Conservation (phyloP, 2,888 invertebrate species). For the Andrena chrysosceles region DNA sequence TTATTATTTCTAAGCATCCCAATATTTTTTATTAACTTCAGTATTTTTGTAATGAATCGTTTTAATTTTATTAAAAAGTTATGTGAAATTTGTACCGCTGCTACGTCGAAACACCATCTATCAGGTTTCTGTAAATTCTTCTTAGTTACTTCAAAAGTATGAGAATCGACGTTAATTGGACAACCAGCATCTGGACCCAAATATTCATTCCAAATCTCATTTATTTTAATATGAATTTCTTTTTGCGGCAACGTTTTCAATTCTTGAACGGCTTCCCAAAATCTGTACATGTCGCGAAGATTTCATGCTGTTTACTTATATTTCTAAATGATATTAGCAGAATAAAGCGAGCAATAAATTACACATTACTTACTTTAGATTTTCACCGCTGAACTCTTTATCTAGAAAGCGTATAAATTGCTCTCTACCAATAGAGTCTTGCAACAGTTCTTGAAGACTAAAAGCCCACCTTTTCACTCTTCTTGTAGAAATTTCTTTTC, state of each 20-base stretch:
- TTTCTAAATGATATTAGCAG: not conserved
- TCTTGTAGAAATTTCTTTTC: slow-evolving; percentile 96
- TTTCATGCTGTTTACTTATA: slow-evolving; percentile 9
- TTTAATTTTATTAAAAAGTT: slow-evolving; percentile 37
- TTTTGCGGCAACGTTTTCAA: slow-evolving; percentile 95
- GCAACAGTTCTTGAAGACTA: slow-evolving; percentile 96
- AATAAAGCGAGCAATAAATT: not conserved
- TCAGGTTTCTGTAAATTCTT: slow-evolving; percentile 93
- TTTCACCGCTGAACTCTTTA: slow-evolving; percentile 99
- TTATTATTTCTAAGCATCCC: slow-evolving; percentile 34
- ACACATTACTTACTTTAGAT: slow-evolving; percentile 92
- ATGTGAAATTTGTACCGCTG: slow-evolving; percentile 90
- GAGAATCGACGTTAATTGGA: slow-evolving; percentile 98
- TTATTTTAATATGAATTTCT: slow-evolving; percentile 92
- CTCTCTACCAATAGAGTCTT: slow-evolving; percentile 97
- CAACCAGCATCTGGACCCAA: slow-evolving; percentile 97
- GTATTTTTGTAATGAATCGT: slow-evolving; percentile 22
- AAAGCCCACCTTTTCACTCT: slow-evolving; percentile 99
- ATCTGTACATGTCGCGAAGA: slow-evolving; percentile 86
- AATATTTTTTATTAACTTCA: slow-evolving; percentile 18
- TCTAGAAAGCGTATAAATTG: slow-evolving; percentile 98
- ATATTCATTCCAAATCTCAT: slow-evolving; percentile 97
- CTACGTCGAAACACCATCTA: slow-evolving; percentile 98
- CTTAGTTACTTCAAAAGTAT: slow-evolving; percentile 93
- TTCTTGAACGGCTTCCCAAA: slow-evolving; percentile 98